A percentile compares a stretch with the other conserved stretches of the same genome.
Evolutionary conservation across 1,140 invertebrate species (phyloP).

Genomic region (Homalodisca vitripennis): DNA sequence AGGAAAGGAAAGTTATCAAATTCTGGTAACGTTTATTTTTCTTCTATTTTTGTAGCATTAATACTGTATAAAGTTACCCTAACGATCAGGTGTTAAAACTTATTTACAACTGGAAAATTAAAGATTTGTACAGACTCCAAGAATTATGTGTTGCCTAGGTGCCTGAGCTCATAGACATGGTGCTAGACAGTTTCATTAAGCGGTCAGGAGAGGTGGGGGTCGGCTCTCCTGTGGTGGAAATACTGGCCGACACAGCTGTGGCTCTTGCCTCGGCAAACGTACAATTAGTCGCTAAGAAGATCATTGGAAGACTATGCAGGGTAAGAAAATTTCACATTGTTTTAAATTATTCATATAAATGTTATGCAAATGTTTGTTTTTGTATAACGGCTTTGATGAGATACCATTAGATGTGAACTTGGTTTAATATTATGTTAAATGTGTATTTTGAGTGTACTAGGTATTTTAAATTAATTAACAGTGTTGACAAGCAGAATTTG

Average conservation of each 20-base stretch:
- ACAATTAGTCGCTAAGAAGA: slow-evolving; percentile 92
- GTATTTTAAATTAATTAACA: too few relatives aligned
- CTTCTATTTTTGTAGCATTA: neutral
- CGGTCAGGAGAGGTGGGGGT: slow-evolving; percentile 88
- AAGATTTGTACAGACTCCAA: neutral
- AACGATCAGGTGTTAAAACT: neutral
- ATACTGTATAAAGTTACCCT: slow-evolving; percentile 7
- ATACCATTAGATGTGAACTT: too few relatives aligned
- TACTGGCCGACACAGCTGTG: slow-evolving; percentile 97
- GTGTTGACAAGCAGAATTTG: too few relatives aligned
- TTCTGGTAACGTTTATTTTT: neutral
- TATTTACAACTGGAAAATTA: too few relatives aligned
- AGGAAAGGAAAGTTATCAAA: too few relatives aligned
- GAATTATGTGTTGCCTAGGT: slow-evolving; percentile 55
- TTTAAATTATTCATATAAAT: too few relatives aligned
- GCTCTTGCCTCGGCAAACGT: slow-evolving; percentile 96
- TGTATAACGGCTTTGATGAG: too few relatives aligned
- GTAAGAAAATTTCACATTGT: too few relatives aligned
- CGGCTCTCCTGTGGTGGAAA: slow-evolving; percentile 95
- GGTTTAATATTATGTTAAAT: too few relatives aligned
- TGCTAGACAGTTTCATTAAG: slow-evolving; percentile 95
- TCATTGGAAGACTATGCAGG: slow-evolving; percentile 88
- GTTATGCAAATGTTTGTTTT: too few relatives aligned
- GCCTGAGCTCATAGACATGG: slow-evolving; percentile 94
- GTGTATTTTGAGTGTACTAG: too few relatives aligned